Evolutionary conservation across 1,140 invertebrate species (phyloP), one percentile per base, ranked within the genome.

Genomic region (Ditylenchus dipsaci): DNA sequence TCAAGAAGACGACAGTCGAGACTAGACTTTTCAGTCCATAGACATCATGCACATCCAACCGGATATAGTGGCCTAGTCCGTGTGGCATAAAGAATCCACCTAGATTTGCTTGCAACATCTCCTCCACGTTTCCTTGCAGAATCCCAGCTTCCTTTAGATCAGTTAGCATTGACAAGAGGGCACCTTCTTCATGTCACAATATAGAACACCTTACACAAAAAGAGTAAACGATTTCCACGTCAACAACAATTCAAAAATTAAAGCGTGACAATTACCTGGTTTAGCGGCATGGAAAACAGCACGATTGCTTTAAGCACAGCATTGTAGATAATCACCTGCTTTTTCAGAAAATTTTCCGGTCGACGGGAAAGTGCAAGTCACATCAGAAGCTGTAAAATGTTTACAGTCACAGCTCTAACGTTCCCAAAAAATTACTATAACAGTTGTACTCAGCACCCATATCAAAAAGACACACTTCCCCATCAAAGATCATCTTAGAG

Each of bases 391-490:
- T 71, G 19, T 63, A 71, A 29, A 45, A 19, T 33, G 13, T 45
- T 13, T 11, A 45, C 11, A 8, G 60, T 13, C 23, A 17, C 38
- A 43, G 29, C 33, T 33, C 7, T 21, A 11, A 45, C 43, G 11
- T 45, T 11, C n/a, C n/a, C 11, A 53, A 53, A 53, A 19, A 21
- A n/a, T 71, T 58, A 71, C 69, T 60, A 84, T 97, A 98, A 57
- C 95, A 93, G 82, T 90, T 93, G 83, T 98, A 98, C 83, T 95
- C 93, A 23, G 88, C 92, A 19, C 95, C 95, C 93, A 98, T 97
- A 83, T 98, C 95, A 56, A 70, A 70, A 43, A 68, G 61, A 82
- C 92, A 95, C 86, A 97, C 90, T 75, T 96, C 93, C 1, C 91
- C 92, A 81, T 92, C 87, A 9, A 87, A 80, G 13, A 97, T 88